Conservation (phyloP, 2,113 vertebrate genomes). For the Scomber japonicus region DNA sequence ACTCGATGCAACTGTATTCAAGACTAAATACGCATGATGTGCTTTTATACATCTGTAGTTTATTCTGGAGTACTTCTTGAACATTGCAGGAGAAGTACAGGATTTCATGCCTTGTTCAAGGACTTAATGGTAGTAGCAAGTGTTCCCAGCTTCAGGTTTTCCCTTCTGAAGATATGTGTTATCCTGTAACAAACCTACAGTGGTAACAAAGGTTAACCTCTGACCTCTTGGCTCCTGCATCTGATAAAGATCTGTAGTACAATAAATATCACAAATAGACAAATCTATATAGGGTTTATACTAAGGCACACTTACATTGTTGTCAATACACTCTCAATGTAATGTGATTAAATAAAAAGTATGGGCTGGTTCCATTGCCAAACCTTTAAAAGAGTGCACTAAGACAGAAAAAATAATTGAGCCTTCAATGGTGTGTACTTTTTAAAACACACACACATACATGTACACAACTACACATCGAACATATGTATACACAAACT, state of each 20-base stretch:
- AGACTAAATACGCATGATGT: accelerated
- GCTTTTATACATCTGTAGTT: not conserved
- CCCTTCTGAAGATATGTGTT: too few relatives aligned
- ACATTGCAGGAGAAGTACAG: too few relatives aligned
- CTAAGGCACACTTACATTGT: not conserved
- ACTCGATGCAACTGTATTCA: not conserved
- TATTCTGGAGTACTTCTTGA: too few relatives aligned
- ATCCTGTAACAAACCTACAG: too few relatives aligned
- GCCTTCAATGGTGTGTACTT: too few relatives aligned
- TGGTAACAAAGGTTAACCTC: slow-evolving; percentile 1
- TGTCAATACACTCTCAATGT: not conserved
- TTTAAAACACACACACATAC: not conserved
- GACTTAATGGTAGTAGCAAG: too few relatives aligned
- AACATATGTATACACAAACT: not conserved
- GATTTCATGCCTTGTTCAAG: too few relatives aligned
- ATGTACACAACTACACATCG: not conserved
- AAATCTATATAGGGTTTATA: not conserved
- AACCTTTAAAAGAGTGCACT: too few relatives aligned
- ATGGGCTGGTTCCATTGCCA: too few relatives aligned
- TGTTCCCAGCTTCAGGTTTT: too few relatives aligned
- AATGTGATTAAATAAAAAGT: not conserved
- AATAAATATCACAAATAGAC: not conserved
- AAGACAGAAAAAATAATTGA: too few relatives aligned
- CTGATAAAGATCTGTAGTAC: not conserved
- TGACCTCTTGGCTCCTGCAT: not conserved